A percentile compares a stretch with the other conserved stretches of the same genome.
Conservation (phyloP, 2,888 invertebrate species). For the Calameuta idolon region DNA sequence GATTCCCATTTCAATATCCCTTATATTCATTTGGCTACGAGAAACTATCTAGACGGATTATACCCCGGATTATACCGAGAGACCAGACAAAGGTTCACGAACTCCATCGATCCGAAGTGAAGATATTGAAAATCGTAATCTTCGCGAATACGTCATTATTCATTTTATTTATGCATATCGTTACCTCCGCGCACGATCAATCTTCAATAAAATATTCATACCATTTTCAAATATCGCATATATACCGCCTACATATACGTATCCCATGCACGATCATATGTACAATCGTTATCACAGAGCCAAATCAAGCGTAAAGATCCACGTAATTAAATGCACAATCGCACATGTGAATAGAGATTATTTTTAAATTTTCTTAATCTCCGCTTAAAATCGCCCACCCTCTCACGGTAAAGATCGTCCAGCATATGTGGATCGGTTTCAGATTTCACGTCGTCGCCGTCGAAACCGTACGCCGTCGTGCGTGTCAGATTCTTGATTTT, state of each 20-base stretch:
- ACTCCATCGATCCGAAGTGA: not conserved
- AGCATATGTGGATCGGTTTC: slow-evolving; percentile 35
- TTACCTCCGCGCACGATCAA: not conserved
- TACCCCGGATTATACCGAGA: not conserved
- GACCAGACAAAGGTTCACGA: not conserved
- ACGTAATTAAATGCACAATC: not conserved
- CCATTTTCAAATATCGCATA: not conserved
- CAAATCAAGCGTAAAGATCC: not conserved
- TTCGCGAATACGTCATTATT: not conserved
- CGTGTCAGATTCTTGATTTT: not conserved
- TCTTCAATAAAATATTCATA: not conserved
- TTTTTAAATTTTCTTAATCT: not conserved
- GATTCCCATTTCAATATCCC: not conserved
- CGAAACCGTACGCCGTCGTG: slow-evolving; percentile 24
- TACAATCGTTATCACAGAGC: not conserved
- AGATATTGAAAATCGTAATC: not conserved
- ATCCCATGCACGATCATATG: not conserved
- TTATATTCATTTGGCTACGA: not conserved
- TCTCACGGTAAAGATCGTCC: slow-evolving; percentile 19
- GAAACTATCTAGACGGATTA: not conserved
- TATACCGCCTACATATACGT: not conserved
- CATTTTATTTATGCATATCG: not conserved
- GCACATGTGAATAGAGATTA: not conserved
- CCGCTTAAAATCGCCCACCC: slow-evolving; percentile 30
- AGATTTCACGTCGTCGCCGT: slow-evolving; percentile 34